phyloP scores from a whole-genome alignment of 2,888 invertebrate genomes.

The Rambutsinella grinnellia region DNA sequence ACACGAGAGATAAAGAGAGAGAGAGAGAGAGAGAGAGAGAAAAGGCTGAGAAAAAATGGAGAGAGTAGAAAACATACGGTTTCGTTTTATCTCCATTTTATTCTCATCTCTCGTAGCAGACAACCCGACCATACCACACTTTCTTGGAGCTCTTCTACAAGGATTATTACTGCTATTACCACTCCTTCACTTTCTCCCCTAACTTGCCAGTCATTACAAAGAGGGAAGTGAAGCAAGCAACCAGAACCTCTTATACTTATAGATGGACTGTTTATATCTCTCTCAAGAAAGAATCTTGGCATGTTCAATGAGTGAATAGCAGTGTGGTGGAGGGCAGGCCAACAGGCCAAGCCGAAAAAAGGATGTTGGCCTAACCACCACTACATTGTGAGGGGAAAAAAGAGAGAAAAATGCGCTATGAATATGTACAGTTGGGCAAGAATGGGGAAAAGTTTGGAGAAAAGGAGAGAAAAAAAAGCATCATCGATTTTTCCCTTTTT shows the following conservation, averaged over 20 bases:
- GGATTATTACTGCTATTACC: conserved; percentile 19
- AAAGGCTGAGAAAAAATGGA: background rate
- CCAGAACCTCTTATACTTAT: too few species aligned
- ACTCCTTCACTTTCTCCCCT: background rate
- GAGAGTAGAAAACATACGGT: conserved; percentile 11
- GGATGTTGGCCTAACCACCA: conserved; percentile 74
- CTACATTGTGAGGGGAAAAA: background rate
- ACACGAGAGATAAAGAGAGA: background rate
- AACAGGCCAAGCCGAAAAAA: conserved; percentile 68
- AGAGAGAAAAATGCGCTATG: too few species aligned
- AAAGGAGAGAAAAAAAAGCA: conserved; percentile 18
- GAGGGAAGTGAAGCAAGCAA: too few species aligned
- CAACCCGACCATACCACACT: background rate
- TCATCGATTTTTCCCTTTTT: background rate
- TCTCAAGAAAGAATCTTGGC: too few species aligned
- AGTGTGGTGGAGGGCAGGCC: conserved; percentile 55
- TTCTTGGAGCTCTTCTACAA: background rate
- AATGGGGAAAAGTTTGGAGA: too few species aligned
- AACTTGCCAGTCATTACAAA: too few species aligned
- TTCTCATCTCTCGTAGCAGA: background rate
- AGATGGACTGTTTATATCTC: too few species aligned
- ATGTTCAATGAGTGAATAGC: conserved; percentile 27
- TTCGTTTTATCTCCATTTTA: conserved; percentile 15
- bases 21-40: background rate
- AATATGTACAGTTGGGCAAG: too few species aligned